Evolutionary conservation across 2,797 vertebrate species (phyloP).

Genomic region (Notamacropus eugenii): DNA sequence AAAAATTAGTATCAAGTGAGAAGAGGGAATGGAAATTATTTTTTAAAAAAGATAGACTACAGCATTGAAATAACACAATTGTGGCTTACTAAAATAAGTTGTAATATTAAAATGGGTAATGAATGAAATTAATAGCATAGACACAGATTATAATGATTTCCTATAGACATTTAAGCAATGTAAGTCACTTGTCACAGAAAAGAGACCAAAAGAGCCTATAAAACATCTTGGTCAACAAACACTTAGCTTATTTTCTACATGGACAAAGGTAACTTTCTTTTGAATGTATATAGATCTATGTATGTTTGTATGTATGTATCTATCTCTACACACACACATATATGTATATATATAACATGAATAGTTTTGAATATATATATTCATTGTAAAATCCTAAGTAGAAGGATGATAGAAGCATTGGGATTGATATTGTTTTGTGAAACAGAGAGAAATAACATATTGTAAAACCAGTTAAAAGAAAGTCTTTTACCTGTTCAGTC

Average conservation of each 20-base stretch:
- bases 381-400: not conserved
- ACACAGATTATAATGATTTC: not conserved
- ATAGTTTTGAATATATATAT: not conserved
- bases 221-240: not conserved
- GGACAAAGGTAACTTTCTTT: not conserved
- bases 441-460: not conserved
- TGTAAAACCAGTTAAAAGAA: not conserved
- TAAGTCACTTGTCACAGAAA: not conserved
- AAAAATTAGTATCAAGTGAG: not conserved
- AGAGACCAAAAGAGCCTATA: not conserved
- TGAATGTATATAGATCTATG: not conserved
- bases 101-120: not conserved
- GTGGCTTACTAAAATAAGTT: not conserved
- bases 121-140: not conserved
- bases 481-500: not conserved
- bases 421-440: not conserved
- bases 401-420: not conserved
- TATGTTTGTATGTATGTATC: too few relatives aligned
- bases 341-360: too few relatives aligned
- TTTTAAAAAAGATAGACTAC: not conserved
- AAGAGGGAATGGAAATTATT: not conserved
- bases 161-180: not conserved
- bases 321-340: too few relatives aligned
- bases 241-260: not conserved
- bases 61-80: not conserved